Conservation (phyloP, 2,113 vertebrate species). For the Cochlearius cochlearius region DNA sequence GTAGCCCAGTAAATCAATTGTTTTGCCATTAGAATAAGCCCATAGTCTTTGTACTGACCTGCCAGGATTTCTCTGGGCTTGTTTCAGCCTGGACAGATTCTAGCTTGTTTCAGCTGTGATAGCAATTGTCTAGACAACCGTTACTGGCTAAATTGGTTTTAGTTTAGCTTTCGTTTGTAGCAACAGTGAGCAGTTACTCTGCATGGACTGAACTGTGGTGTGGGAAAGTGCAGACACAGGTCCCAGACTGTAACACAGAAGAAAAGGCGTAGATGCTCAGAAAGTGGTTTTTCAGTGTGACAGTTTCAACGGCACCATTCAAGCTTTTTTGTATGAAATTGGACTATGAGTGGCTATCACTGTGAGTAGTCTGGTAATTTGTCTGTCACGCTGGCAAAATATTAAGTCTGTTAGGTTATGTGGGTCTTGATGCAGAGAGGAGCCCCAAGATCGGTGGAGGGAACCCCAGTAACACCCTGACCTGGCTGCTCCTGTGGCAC, state of each 20-base stretch:
- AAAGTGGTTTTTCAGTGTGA: background rate
- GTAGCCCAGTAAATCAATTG: background rate
- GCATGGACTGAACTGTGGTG: background rate
- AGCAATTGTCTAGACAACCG: background rate
- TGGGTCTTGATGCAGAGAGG: background rate
- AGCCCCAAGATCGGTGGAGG: background rate
- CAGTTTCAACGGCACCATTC: background rate
- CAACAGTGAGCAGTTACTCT: background rate
- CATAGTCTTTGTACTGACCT: background rate
- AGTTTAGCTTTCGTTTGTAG: background rate
- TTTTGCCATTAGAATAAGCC: background rate
- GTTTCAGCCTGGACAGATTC: background rate
- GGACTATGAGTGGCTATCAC: background rate
- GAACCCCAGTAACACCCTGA: rapidly evolving
- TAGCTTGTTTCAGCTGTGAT: background rate
- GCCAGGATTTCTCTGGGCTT: background rate
- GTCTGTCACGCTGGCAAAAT: background rate
- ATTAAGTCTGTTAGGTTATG: no score
- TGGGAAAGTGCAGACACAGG: background rate
- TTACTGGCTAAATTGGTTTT: background rate
- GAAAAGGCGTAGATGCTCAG: background rate
- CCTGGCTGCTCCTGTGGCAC: background rate
- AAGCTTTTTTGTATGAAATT: background rate
- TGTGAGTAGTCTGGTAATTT: background rate
- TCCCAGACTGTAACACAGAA: background rate